Evolutionary conservation across 1,140 invertebrate genomes (phyloP).

Genomic region (Drosophila yakuba): DNA sequence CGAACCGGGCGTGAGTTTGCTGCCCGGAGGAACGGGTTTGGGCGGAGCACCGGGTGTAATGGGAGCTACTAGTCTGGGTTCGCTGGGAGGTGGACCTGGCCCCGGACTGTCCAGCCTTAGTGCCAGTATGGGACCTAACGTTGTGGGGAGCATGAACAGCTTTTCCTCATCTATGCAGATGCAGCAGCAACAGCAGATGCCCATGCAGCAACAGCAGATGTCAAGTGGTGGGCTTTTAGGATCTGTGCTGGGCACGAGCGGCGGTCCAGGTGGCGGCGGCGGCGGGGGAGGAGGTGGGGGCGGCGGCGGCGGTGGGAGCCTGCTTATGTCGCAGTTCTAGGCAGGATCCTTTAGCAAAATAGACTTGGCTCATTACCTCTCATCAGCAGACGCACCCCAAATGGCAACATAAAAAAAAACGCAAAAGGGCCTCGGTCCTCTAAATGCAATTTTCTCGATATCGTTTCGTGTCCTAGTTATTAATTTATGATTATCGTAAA

Average conservation of each 20-base stretch:
- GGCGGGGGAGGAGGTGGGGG: slow-evolving; percentile 52
- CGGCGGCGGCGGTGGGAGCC: slow-evolving; percentile 60
- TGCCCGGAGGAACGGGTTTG: slow-evolving; percentile 53
- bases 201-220: slow-evolving; percentile 71
- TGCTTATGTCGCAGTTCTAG: slow-evolving; percentile 77
- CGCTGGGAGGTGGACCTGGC: slow-evolving; percentile 36
- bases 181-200: slow-evolving; percentile 66
- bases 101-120: slow-evolving; percentile 54
- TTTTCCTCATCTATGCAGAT: slow-evolving; percentile 68
- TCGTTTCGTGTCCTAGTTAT: slow-evolving; percentile 67
- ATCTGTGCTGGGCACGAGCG: slow-evolving; percentile 63
- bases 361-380: slow-evolving; percentile 78
- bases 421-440: slow-evolving; percentile 28
- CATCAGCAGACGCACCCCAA: slow-evolving; percentile 38
- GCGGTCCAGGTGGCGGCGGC: slow-evolving; percentile 50
- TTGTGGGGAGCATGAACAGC: slow-evolving; percentile 58
- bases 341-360: slow-evolving; percentile 73
- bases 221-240: slow-evolving; percentile 65
- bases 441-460: slow-evolving; percentile 76
- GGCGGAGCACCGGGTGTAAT: slow-evolving; percentile 63
- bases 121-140: slow-evolving; percentile 34
- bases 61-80: slow-evolving; percentile 56
- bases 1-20: slow-evolving; percentile 88
- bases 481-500: slow-evolving; percentile 69
- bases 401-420: slow-evolving; percentile 22